These are phyloP conservation scores for Xyliphius kryptos DNA, from an alignment of 2,113 vertebrate genomes.

Conservation along the genomic window DNA sequence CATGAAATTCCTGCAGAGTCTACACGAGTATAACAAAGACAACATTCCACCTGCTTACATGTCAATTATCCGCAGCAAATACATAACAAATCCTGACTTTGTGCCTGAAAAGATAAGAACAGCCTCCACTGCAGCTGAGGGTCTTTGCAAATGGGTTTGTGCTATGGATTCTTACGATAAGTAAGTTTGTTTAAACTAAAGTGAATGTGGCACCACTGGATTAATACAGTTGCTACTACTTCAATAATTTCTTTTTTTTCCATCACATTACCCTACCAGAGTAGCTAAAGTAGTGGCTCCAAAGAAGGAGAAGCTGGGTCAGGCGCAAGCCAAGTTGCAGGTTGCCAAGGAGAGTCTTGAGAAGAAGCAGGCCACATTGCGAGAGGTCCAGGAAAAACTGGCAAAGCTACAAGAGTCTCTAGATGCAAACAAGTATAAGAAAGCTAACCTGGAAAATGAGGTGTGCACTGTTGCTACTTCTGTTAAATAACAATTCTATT, in stretches of 20 bases:
- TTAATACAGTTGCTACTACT: background rate
- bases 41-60: slow-evolving; percentile 76
- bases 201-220: too few relatives aligned
- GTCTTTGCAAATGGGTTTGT: slow-evolving; percentile 84
- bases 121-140: slow-evolving; percentile 82
- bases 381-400: slow-evolving; percentile 76
- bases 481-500: background rate
- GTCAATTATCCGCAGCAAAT: slow-evolving; percentile 75
- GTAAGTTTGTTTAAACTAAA: slow-evolving; percentile 58
- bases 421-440: slow-evolving; percentile 77
- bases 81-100: slow-evolving; percentile 86
- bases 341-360: slow-evolving; percentile 69
- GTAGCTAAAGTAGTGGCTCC: slow-evolving; percentile 80
- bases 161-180: slow-evolving; percentile 83
- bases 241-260: background rate
- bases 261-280: slow-evolving; percentile 52
- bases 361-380: slow-evolving; percentile 76
- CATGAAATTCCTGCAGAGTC: slow-evolving; percentile 82
- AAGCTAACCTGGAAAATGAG: slow-evolving; percentile 79
- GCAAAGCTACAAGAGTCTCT: slow-evolving; percentile 67
- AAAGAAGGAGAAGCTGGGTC: slow-evolving; percentile 75
- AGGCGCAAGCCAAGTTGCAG: slow-evolving; percentile 70
- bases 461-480: slow-evolving; percentile 46
- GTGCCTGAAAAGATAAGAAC: slow-evolving; percentile 84
- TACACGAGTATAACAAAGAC: slow-evolving; percentile 86